Evolutionary conservation across 2,797 vertebrate species (phyloP).

Genomic region (Lutjanus campechanus): DNA sequence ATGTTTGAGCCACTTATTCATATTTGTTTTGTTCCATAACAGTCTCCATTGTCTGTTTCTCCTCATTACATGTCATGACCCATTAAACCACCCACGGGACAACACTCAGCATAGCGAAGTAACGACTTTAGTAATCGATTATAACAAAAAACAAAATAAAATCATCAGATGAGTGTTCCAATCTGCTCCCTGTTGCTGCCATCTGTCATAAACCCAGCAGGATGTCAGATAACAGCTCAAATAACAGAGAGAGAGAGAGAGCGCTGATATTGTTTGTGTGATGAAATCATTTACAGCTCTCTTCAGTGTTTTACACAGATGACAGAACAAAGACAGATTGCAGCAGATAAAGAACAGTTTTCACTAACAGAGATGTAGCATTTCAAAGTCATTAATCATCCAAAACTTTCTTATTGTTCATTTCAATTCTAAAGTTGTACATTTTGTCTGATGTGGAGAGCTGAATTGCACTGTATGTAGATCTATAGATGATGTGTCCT

Average conservation of each 20-base stretch:
- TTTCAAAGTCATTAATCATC: slow-evolving; percentile 5
- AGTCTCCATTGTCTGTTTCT: neutral
- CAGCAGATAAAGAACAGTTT: neutral
- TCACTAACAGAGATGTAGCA: slow-evolving; percentile 7
- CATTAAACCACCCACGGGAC: slow-evolving; percentile 7
- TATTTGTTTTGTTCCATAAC: slow-evolving; percentile 13
- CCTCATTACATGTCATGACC: slow-evolving; percentile 13
- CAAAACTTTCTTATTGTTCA: neutral
- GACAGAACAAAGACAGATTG: neutral
- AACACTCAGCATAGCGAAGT: neutral
- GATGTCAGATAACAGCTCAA: slow-evolving; percentile 22
- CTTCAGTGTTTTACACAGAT: slow-evolving; percentile 11
- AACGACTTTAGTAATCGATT: neutral
- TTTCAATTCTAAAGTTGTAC: neutral
- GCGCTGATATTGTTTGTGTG: neutral
- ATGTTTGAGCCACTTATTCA: neutral
- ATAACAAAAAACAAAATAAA: slow-evolving; percentile 2
- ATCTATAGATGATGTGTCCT: neutral
- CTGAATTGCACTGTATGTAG: neutral
- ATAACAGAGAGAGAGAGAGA: slow-evolving; percentile 5
- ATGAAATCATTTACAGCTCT: neutral
- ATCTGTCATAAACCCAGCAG: slow-evolving; percentile 46
- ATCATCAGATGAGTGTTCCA: slow-evolving; percentile 32
- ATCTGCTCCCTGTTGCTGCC: neutral
- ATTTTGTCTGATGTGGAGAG: neutral